These are phyloP conservation scores for Drosophila atripex DNA, from an alignment of 2,888 invertebrate genomes.

Conservation along the genomic window DNA sequence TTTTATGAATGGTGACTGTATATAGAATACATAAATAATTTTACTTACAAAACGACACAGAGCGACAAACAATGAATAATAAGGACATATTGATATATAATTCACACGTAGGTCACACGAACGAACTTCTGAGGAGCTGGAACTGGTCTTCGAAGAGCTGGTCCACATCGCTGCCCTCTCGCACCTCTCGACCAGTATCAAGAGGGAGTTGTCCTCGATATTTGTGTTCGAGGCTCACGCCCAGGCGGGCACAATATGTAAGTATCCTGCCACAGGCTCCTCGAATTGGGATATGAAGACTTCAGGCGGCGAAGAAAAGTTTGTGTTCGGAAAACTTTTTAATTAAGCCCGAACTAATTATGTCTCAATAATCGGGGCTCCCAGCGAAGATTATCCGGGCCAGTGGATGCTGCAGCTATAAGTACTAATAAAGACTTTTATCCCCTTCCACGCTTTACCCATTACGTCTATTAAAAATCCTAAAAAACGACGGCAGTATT, in stretches of 20 bases:
- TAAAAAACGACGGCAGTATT: slow-evolving; percentile 86
- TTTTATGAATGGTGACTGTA: too few relatives aligned
- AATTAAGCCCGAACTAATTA: slow-evolving; percentile 54
- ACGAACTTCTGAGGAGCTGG: slow-evolving; percentile 90
- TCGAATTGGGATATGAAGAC: neutral
- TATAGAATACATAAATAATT: too few relatives aligned
- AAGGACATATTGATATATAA: neutral
- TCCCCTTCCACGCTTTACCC: slow-evolving; percentile 22
- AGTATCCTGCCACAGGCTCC: slow-evolving; percentile 82
- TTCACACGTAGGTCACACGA: slow-evolving; percentile 87
- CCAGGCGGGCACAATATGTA: slow-evolving; percentile 90
- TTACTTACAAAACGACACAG: neutral
- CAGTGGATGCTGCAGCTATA: neutral
- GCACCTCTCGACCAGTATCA: slow-evolving; percentile 92
- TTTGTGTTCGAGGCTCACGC: slow-evolving; percentile 92
- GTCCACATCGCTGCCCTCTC: slow-evolving; percentile 92
- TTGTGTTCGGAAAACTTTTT: slow-evolving; percentile 33
- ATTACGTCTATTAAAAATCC: slow-evolving; percentile 16
- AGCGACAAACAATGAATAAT: neutral
- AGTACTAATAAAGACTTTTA: slow-evolving; percentile 42
- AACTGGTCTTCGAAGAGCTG: slow-evolving; percentile 92
- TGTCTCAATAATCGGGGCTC: slow-evolving; percentile 30
- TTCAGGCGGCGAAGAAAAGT: slow-evolving; percentile 2
- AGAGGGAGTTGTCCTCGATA: slow-evolving; percentile 91
- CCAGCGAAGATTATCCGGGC: neutral